Base-by-base conservation (phyloP, 2,888 invertebrate species). In the Melangyna quadrimaculata region DNA sequence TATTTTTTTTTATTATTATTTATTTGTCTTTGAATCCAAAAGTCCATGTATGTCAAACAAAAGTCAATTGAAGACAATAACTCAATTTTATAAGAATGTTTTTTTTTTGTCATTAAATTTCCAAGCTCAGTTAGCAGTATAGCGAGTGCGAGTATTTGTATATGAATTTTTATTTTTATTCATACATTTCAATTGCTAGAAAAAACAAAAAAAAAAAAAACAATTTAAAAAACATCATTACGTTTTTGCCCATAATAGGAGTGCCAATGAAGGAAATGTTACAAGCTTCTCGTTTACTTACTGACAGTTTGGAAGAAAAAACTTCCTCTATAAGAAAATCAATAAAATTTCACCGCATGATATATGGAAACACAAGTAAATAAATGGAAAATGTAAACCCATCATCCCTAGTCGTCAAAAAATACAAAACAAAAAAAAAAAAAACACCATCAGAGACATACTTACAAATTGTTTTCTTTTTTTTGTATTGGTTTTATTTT, bases 41-140 rank as follows among this genome's bases (percentile, higher is more conserved):
- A 75, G 55, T 67, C 55, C 55, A 55, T 67, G 32, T 74, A 45
- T 45, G 74, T 45, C 35, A 67, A 51, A 61, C 48, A 73, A 72
- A 61, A 73, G 51, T 61, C 51, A 37, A 45, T 48, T 51, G 72
- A 35, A 37, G 51, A 59, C 22, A 37, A 59, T 59, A 59, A 59
- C 35, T 59, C 59, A 37, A 59, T 59, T 59, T 59, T 59, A 19
- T 29, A 57, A 57, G 35, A 57, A 57, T 35, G 17, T 32, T 17
- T 9, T n/a, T n/a, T n/a, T n/a, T n/a, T n/a, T n/a, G n/a, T n/a
- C n/a, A 19, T 57, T 19, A 9, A 59, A 37, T 14, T 59, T 37
- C 22, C 22, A 59, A 59, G 59, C 19, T 59, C 8, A 17, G 2
- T 53, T 1, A 12, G 12, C 3, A 10, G 3, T 3, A n/a, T 10